Evolutionary conservation across 2,888 invertebrate species (phyloP).

Genomic region (Pantelozetes paolii): DNA sequence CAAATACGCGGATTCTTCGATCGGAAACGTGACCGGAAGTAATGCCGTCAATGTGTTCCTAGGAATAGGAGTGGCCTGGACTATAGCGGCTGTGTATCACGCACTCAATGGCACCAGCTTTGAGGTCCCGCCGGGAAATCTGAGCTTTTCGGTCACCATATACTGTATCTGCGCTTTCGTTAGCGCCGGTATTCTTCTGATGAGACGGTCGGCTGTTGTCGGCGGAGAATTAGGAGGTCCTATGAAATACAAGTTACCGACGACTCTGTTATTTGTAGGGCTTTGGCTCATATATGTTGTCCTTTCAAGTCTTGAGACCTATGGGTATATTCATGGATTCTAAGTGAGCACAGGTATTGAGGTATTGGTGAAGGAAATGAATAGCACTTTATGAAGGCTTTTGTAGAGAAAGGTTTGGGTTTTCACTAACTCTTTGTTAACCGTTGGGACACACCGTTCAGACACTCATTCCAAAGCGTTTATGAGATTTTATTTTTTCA

Average conservation of each 20-base stretch:
- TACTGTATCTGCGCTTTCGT: slow-evolving; percentile 84
- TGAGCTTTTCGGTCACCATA: slow-evolving; percentile 95
- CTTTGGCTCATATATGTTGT: slow-evolving; percentile 90
- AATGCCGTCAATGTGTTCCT: slow-evolving; percentile 99
- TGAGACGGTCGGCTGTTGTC: slow-evolving; percentile 71
- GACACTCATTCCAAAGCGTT: too few species aligned
- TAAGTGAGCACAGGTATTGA: not conserved
- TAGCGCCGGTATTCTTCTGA: slow-evolving; percentile 69
- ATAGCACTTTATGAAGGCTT: too few species aligned
- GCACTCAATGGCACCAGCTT: slow-evolving; percentile 46
- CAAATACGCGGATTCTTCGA: slow-evolving; percentile 95
- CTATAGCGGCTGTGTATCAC: slow-evolving; percentile 89
- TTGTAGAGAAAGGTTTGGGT: too few species aligned
- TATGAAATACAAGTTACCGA: slow-evolving; percentile 65
- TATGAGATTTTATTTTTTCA: too few species aligned
- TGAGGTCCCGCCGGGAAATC: slow-evolving; percentile 61
- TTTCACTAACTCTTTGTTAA: too few species aligned
- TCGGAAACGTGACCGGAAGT: slow-evolving; percentile 94
- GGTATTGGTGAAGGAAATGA: too few species aligned
- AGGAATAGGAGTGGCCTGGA: slow-evolving; percentile 98
- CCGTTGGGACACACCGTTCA: too few species aligned
- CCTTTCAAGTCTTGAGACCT: slow-evolving; percentile 88
- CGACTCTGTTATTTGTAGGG: slow-evolving; percentile 71
- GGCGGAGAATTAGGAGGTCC: slow-evolving; percentile 96
- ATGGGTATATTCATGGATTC: slow-evolving; percentile 65